Base-by-base conservation (phyloP, 2,113 vertebrate species). In the Donacobius atricapilla region DNA sequence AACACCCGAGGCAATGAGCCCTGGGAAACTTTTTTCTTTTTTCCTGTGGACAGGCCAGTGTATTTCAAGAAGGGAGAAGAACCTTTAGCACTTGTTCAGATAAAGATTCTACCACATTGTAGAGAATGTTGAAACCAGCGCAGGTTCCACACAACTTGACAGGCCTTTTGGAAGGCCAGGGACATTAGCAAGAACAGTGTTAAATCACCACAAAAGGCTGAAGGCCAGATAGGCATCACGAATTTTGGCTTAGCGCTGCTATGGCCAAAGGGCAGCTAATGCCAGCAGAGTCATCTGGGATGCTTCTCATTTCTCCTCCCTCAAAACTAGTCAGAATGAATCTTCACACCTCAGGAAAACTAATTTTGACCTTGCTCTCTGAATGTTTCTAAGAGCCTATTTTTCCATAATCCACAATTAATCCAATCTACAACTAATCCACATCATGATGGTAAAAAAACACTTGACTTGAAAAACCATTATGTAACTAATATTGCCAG, bases 41-140 rank as follows among this genome's bases (percentile, higher is more conserved):
- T 28, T 7, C n/a, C 28, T 37, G 7, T n/a, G 42, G 37, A 73
- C 86, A 78, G 6, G 5, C 8, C 24, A 37, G 4, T 33, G 9
- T 30, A 39, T 45, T 60, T 66, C 19, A 82, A 51, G 28, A 28
- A 45, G 21, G 28, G 7, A 28, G 13, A 33, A 21, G 9, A 73
- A 14, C 17, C 28, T 56, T 56, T 31, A 78, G 35, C 5, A 3
- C 63, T 87, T 64, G 15, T 40, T 65, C 50, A 85, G 50, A 20
- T 47, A 51, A 40, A 73, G 44, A 75, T 56, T 83, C 24, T 53
- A 39, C 14, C 15, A 23, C 6, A 5, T 7, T 45, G 19, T 30
- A 82, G 33, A 22, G 30, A 60, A 78, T 0, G 1, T 1, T 33
- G 48, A 37, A 82, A 60, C 8, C 45, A 90, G 10, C 0, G 0